Evolutionary conservation across 2,113 vertebrate genomes (phyloP).

Genomic region (Aramus guarauna): DNA sequence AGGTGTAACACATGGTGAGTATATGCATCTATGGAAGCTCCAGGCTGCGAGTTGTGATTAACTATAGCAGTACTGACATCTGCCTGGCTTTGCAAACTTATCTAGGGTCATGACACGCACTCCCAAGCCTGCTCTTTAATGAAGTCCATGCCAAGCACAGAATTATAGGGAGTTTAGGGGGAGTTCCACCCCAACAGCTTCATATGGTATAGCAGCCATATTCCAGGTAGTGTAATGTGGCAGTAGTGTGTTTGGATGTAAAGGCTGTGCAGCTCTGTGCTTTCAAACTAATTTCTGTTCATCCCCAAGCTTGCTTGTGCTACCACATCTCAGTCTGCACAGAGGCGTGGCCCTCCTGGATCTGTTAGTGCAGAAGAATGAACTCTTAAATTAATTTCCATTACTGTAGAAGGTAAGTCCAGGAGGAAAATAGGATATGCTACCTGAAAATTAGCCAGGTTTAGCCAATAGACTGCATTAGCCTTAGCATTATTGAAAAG

Average conservation of each 20-base stretch:
- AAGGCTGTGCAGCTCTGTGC: neutral
- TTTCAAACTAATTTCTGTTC: neutral
- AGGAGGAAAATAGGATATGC: neutral
- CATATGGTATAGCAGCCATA: neutral
- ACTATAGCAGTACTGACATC: neutral
- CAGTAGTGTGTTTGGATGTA: neutral
- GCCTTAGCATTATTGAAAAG: neutral
- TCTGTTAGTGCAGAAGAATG: neutral
- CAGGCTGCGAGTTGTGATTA: neutral
- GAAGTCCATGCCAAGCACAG: neutral
- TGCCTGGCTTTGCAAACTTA: neutral
- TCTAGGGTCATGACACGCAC: rapidly evolving
- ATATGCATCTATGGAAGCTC: neutral
- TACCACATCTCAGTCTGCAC: neutral
- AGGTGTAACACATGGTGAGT: neutral
- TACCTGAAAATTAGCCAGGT: neutral
- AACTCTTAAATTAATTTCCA: neutral
- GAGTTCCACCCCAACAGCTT: neutral
- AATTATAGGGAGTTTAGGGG: neutral
- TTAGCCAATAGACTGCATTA: neutral
- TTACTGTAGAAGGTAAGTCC: neutral
- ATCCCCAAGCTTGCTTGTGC: neutral
- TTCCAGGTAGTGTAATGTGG: neutral
- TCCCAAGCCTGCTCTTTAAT: neutral
- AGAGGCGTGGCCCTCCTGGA: neutral